A percentile compares a stretch with the other conserved stretches of the same genome.
phyloP scores from a whole-genome alignment of 2,797 vertebrate genomes.

The Argya squamiceps region DNA sequence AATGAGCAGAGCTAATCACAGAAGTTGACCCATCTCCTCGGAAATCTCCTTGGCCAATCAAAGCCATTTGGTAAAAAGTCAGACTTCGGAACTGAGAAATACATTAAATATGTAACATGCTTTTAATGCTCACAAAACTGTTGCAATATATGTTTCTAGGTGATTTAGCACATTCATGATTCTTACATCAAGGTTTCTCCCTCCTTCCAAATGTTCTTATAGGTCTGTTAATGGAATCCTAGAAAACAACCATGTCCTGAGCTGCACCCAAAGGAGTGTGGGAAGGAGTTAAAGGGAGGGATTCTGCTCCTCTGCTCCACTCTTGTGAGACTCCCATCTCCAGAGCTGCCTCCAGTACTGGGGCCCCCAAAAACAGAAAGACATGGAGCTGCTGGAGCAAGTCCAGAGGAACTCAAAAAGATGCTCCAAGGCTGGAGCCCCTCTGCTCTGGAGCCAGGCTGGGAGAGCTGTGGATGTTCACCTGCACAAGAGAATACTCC shows the following conservation, averaged over 20 bases:
- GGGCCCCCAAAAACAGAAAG: rapidly evolving
- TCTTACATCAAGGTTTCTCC: not conserved
- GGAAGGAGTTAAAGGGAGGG: not conserved
- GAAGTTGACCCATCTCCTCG: constrained; percentile 29
- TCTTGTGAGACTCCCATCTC: too few species aligned
- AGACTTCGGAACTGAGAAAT: not conserved
- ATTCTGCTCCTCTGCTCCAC: not conserved
- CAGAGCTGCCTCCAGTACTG: not conserved
- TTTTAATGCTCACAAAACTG: not conserved
- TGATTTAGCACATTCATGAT: not conserved
- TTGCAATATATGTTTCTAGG: not conserved
- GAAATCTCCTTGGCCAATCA: constrained; percentile 25
- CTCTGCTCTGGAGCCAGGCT: not conserved
- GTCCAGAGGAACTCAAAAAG: not conserved
- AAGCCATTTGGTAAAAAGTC: constrained; percentile 39
- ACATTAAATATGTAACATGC: not conserved
- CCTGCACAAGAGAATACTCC: not conserved
- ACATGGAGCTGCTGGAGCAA: rapidly evolving
- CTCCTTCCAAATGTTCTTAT: not conserved
- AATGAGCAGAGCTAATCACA: constrained; percentile 48
- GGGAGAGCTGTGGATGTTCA: rapidly evolving
- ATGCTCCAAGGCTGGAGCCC: not conserved
- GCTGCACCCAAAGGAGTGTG: not conserved
- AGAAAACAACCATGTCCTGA: not conserved
- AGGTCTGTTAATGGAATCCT: not conserved